Conservation (phyloP, 2,797 vertebrate species). For the Hirundo rustica region DNA sequence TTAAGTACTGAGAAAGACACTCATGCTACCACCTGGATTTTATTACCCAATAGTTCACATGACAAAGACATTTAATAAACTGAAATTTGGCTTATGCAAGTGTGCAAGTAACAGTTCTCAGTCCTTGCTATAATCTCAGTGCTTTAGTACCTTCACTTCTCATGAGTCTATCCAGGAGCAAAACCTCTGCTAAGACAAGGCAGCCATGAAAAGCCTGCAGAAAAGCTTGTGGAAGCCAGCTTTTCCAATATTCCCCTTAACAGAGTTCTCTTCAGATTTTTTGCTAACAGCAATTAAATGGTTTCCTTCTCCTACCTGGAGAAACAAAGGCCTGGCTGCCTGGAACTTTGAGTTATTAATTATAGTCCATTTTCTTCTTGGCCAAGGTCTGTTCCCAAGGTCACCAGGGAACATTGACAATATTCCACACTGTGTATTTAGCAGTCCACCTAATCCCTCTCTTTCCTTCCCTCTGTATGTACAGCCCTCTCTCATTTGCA, state of each 20-base stretch:
- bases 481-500: slow-evolving; percentile 7
- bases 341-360: not conserved
- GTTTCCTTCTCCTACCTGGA: not conserved
- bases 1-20: not conserved
- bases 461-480: not conserved
- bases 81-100: not conserved
- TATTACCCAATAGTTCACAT: not conserved
- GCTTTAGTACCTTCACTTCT: not conserved
- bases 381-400: not conserved
- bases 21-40: not conserved
- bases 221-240: not conserved
- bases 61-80: not conserved
- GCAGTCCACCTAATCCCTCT: not conserved
- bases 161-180: not conserved
- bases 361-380: not conserved
- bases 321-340: not conserved
- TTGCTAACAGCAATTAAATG: not conserved
- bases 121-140: not conserved
- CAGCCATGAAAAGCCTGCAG: not conserved
- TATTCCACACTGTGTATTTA: slow-evolving; percentile 21
- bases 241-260: not conserved
- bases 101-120: not conserved
- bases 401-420: not conserved
- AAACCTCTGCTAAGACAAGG: not conserved
- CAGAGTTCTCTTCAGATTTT: not conserved